Base-by-base conservation (phyloP, 2,113 vertebrate species). In the Taurulus bubalis region DNA sequence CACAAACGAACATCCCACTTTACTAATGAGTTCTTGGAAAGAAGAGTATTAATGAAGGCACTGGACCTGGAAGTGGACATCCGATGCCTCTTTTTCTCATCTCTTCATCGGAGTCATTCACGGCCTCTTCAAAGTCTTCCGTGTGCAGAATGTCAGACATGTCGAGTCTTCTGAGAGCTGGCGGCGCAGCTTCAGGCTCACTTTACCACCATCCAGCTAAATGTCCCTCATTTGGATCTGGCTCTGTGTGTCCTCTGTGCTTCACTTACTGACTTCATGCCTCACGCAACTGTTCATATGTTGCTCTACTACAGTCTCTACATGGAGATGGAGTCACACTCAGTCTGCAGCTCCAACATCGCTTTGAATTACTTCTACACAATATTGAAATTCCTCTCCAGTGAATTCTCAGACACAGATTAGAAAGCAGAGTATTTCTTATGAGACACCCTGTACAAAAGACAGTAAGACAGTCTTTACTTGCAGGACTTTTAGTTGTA, bases 51-150 rank as follows among this genome's bases (percentile, higher is more conserved):
- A 15, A 45, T 12, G 40, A 79, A 47, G 58, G 45, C 15, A 59
- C 20, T 11, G 26, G 38, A 72, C 47, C 16, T 4, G 36, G 38
- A 30, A 36, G 51, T 56, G 26, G 59, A 68, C 56, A 62, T 65
- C 38, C 34, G 49, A 62, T 38, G 51, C 18, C 56, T 85, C 75
- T 63, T 73, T 82, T 86, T 79, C 83, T 87, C 84, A 82, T 84
- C 82, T 85, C 84, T 83, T 85, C 84, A 89, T 87, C 55, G 42
- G 32, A 89, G 89, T 74, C 91, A 90, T 91, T 92, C 77, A 78
- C 85, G 87, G 82, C 89, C 81, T 85, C 80, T 65, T 63, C 81
- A 88, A 81, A 82, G 87, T 90, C 82, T 88, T 90, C 88, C 80
- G 88, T 91, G 86, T 55, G 28, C 32, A 63, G 88, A 38, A 91